Conservation (phyloP, 2,888 invertebrate genomes). For the Athalia rosae region DNA sequence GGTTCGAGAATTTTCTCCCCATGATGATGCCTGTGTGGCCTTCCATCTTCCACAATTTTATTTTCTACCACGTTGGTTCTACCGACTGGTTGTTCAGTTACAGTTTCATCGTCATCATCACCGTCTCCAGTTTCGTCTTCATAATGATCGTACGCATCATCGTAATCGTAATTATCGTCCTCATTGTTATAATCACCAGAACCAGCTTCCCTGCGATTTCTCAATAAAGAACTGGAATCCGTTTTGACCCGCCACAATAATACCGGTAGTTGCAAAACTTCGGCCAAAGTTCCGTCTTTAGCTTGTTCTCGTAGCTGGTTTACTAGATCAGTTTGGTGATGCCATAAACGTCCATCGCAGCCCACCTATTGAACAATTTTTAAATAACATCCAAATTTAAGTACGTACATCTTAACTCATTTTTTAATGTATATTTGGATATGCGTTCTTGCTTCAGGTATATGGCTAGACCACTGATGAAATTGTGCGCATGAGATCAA, state of each 20-base stretch:
- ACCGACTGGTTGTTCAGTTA: constrained; percentile 67
- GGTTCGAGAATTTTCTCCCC: constrained; percentile 66
- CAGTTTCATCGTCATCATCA: constrained; percentile 65
- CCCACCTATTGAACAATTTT: constrained; percentile 78
- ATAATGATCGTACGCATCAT: constrained; percentile 62
- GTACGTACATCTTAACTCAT: not conserved
- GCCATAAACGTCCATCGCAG: constrained; percentile 83
- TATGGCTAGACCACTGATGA: not conserved
- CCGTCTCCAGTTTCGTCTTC: constrained; percentile 64
- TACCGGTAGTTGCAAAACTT: constrained; percentile 81
- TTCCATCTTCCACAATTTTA: constrained; percentile 57
- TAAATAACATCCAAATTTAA: constrained; percentile 21
- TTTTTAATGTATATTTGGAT: not conserved
- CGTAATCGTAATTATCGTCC: constrained; percentile 67
- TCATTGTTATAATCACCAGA: constrained; percentile 67
- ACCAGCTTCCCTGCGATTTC: constrained; percentile 68
- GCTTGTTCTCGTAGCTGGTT: constrained; percentile 82
- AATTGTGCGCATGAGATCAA: constrained; percentile 1
- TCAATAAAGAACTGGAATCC: constrained; percentile 58
- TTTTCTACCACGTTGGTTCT: constrained; percentile 49
- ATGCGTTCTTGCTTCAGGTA: not conserved
- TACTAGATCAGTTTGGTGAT: constrained; percentile 80
- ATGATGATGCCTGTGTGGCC: constrained; percentile 73
- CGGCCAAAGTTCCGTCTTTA: constrained; percentile 82
- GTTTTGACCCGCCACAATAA: constrained; percentile 81